phyloP scores from a whole-genome alignment of 23 tunicate genomes.

The Diplosoma virens region DNA sequence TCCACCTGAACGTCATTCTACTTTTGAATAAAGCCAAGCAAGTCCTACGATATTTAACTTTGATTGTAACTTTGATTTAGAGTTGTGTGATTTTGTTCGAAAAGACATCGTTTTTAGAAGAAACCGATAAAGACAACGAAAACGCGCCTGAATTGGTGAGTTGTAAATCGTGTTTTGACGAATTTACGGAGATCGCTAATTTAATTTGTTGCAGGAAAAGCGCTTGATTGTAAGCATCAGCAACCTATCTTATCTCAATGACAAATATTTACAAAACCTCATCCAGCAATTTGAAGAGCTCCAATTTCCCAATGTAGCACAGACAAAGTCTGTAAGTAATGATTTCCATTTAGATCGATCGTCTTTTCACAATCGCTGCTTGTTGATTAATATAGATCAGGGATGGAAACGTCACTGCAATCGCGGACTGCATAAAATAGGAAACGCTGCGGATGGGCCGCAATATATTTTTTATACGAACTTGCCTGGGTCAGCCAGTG shows the following conservation, averaged over 20 bases:
- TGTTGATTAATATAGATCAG: too few species aligned
- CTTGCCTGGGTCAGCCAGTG: too few species aligned
- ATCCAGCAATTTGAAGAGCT: conserved; percentile 38
- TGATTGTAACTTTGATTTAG: conserved; percentile 13
- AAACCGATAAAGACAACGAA: background rate
- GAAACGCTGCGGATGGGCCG: too few species aligned
- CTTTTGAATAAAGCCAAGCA: background rate
- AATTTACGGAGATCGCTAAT: background rate
- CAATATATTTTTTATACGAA: too few species aligned
- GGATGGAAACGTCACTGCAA: too few species aligned
- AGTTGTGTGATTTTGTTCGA: conserved; percentile 31
- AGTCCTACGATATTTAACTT: too few species aligned
- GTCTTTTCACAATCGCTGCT: too few species aligned
- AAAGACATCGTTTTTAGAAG: conserved; percentile 12
- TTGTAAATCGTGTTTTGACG: background rate
- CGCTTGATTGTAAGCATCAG: conserved; percentile 42
- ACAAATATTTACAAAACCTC: conserved; percentile 8
- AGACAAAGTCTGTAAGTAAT: too few species aligned
- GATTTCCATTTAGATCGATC: too few species aligned
- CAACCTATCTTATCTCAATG: conserved; percentile 33
- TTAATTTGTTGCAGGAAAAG: conserved; percentile 25
- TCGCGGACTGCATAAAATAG: too few species aligned
- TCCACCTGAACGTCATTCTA: background rate
- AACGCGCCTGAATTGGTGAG: conserved; percentile 30
- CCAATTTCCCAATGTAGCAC: conserved; percentile 55